These are phyloP conservation scores for Noctua fimbriata DNA, from an alignment of 2,888 invertebrate genomes.

Conservation along the genomic window DNA sequence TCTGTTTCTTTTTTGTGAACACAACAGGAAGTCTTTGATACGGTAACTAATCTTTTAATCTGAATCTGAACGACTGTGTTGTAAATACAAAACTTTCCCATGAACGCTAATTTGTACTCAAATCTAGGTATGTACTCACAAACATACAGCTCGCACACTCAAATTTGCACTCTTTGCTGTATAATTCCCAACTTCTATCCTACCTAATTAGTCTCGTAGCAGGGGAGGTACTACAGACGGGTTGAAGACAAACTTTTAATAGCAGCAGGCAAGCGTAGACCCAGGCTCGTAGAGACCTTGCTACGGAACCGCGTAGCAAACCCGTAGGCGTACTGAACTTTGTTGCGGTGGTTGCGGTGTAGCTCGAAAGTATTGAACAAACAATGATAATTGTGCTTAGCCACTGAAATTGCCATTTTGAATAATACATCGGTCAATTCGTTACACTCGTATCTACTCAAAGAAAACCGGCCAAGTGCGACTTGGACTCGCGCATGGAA, in stretches of 20 bases:
- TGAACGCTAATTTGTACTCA: neutral
- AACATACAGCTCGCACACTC: neutral
- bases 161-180: neutral
- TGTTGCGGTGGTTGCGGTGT: neutral
- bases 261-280: neutral
- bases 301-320: slow-evolving; percentile 6
- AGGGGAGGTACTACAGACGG: neutral
- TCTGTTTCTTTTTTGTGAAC: neutral
- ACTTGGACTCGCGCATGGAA: too few relatives aligned
- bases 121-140: neutral
- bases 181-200: neutral
- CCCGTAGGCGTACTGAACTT: neutral
- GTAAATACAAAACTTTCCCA: neutral
- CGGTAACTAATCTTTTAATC: neutral
- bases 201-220: neutral
- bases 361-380: neutral
- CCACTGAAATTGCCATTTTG: neutral
- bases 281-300: slow-evolving; percentile 6
- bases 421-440: neutral
- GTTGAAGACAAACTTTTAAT: neutral
- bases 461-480: neutral
- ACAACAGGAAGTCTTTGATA: neutral
- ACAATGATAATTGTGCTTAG: neutral
- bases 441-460: neutral
- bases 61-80: neutral